Evolutionary conservation across 2,113 vertebrate genomes (phyloP).

Genomic region (Boulengeromyrus knoepffleri): DNA sequence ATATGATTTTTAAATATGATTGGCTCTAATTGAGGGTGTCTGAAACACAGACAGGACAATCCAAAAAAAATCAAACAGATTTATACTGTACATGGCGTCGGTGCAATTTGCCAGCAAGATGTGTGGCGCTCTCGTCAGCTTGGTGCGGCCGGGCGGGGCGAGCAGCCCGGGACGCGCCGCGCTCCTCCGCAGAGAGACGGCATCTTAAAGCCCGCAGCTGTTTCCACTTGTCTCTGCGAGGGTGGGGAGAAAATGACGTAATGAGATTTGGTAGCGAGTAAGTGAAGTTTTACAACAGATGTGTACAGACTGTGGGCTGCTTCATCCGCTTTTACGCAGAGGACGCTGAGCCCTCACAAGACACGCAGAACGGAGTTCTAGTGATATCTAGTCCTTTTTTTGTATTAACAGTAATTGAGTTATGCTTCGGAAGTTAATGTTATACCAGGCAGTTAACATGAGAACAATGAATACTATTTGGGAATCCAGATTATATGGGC

Average conservation of each 20-base stretch:
- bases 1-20: neutral
- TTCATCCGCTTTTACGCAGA: neutral
- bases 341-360: neutral
- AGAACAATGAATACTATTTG: neutral
- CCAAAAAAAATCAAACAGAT: neutral
- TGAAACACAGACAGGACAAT: neutral
- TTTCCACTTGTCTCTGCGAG: neutral
- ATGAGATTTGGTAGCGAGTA: slow-evolving; percentile 1
- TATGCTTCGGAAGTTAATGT: neutral
- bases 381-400: neutral
- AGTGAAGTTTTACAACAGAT: slow-evolving; percentile 1
- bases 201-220: neutral
- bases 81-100: neutral
- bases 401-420: neutral
- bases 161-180: neutral
- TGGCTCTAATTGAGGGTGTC: neutral
- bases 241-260: neutral
- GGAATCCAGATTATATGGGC: neutral
- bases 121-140: neutral
- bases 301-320: neutral
- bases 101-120: neutral
- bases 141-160: neutral
- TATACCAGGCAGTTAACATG: neutral
- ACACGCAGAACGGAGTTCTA: neutral
- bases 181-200: neutral